A percentile compares a stretch with the other conserved stretches of the same genome.
phyloP scores from a whole-genome alignment of 2,888 invertebrate genomes.

The Dicyrtoma fusca region DNA sequence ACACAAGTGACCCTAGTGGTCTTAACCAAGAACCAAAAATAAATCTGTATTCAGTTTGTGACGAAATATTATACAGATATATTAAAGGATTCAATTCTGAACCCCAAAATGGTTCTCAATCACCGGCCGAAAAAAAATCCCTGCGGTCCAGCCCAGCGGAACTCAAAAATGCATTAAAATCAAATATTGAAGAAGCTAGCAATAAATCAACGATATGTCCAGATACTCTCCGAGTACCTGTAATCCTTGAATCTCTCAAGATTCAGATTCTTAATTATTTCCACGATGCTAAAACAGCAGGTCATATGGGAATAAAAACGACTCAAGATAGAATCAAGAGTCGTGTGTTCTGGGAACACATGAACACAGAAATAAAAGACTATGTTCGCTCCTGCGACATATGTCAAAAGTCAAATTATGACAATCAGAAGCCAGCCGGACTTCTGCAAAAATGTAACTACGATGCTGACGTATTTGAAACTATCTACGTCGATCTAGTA shows the following conservation, averaged over 20 bases:
- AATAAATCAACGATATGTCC: background rate
- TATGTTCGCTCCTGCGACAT: conserved; percentile 40
- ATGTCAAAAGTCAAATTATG: conserved; percentile 43
- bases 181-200: background rate
- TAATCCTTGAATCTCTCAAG: conserved; percentile 36
- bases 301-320: conserved; percentile 45
- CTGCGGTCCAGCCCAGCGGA: background rate
- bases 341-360: conserved; percentile 43
- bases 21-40: background rate
- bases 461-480: conserved; percentile 32
- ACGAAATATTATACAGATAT: conserved; percentile 1
- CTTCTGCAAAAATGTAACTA: conserved; percentile 23
- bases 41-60: no score
- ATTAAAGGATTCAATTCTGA: conserved; percentile 16
- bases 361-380: conserved; percentile 43
- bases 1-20: background rate
- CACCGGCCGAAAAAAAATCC: background rate
- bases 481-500: conserved; percentile 41
- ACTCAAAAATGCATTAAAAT: background rate
- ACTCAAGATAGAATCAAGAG: conserved; percentile 39
- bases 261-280: conserved; percentile 36
- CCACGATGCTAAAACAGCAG: conserved; percentile 46
- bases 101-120: background rate
- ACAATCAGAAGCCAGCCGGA: conserved; percentile 39
- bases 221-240: conserved; percentile 23